A percentile compares a stretch with the other conserved stretches of the same genome.
phyloP scores from a whole-genome alignment of 2,888 invertebrate genomes.

The Tethea ocularis region DNA sequence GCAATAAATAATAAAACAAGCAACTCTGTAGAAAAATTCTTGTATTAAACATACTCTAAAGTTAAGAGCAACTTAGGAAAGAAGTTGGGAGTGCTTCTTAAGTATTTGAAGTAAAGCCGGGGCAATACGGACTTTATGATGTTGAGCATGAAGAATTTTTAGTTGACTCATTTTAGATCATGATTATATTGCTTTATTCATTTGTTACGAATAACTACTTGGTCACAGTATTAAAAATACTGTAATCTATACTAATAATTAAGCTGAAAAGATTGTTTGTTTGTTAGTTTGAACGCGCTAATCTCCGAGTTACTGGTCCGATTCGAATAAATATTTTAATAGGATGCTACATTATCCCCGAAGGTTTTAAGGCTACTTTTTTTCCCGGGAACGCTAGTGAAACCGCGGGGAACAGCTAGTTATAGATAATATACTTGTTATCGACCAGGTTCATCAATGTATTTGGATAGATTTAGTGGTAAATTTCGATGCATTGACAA shows the following conservation, averaged over 20 bases:
- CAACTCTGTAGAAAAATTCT: conserved; percentile 24
- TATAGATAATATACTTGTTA: not conserved
- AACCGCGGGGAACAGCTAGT: too few relatives aligned
- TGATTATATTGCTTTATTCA: too few relatives aligned
- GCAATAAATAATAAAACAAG: conserved; percentile 19
- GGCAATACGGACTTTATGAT: conserved; percentile 31
- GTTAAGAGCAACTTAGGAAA: conserved; percentile 35
- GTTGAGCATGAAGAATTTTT: conserved; percentile 29
- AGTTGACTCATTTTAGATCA: conserved; percentile 15
- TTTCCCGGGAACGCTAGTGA: too few relatives aligned
- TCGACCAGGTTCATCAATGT: not conserved
- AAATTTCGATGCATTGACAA: not conserved
- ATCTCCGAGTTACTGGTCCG: too few relatives aligned
- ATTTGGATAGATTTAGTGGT: not conserved
- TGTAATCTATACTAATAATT: too few relatives aligned
- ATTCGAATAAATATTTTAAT: too few relatives aligned
- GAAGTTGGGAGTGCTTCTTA: conserved; percentile 40
- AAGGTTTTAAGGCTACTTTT: too few relatives aligned
- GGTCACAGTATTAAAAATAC: too few relatives aligned
- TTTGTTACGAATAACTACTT: not conserved
- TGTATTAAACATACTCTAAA: conserved; percentile 32
- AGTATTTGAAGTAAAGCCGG: conserved; percentile 42
- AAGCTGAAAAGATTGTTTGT: too few relatives aligned
- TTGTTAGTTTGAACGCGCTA: too few relatives aligned
- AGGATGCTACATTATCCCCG: too few relatives aligned